Conservation (phyloP, 2,113 vertebrate genomes). For the Todiramphus chloris region DNA sequence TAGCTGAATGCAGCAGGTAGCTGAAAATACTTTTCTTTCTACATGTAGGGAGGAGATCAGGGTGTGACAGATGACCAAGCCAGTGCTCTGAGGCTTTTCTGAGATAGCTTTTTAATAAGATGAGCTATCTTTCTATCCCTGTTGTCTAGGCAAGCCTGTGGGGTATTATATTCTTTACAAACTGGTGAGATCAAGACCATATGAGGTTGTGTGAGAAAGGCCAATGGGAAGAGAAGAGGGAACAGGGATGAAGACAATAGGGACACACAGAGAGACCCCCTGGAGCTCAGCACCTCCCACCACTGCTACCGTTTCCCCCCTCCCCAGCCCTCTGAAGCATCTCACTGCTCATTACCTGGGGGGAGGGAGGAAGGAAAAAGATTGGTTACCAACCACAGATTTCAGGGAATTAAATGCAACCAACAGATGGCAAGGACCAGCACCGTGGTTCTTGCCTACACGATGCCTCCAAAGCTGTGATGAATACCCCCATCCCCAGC, state of each 20-base stretch:
- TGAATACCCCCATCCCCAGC: background rate
- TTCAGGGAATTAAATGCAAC: background rate
- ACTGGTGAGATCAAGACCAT: background rate
- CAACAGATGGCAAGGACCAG: background rate
- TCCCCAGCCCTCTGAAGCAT: background rate
- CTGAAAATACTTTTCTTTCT: conserved; percentile 10
- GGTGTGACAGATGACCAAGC: conserved; percentile 3
- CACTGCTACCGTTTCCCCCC: fast-evolving
- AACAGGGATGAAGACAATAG: background rate
- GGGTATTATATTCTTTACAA: background rate
- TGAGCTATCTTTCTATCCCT: background rate
- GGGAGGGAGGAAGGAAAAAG: background rate
- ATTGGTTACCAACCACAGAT: background rate
- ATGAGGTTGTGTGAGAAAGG: background rate
- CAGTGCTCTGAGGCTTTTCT: background rate
- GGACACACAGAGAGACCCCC: background rate
- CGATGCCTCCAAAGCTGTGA: background rate
- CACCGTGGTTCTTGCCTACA: background rate
- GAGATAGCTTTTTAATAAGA: conserved; percentile 5
- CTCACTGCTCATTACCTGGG: background rate
- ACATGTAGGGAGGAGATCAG: background rate
- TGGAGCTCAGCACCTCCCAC: background rate
- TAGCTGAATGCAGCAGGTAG: conserved; percentile 2
- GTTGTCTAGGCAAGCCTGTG: background rate
- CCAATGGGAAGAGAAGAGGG: background rate